These are phyloP conservation scores for Pelvicachromis taeniatus DNA, from an alignment of 2,113 vertebrate genomes.

Conservation along the genomic window DNA sequence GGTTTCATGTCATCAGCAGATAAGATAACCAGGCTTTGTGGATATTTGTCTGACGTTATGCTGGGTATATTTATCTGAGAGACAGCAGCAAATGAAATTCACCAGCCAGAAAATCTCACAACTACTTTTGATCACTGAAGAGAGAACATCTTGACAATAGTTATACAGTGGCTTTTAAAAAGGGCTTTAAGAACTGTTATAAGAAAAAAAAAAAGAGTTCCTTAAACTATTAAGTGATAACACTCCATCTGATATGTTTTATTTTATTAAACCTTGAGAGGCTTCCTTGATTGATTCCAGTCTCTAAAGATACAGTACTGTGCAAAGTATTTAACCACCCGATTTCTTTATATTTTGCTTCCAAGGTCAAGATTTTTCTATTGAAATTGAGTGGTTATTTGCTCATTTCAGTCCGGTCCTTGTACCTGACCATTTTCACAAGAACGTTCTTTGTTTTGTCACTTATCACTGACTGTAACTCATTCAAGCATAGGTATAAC, in stretches of 20 bases:
- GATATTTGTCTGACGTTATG: slow-evolving; percentile 20
- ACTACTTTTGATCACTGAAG: slow-evolving; percentile 6
- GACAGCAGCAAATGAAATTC: slow-evolving; percentile 33
- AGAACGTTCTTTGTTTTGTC: neutral
- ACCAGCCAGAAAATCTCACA: slow-evolving; percentile 23
- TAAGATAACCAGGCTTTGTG: slow-evolving; percentile 32
- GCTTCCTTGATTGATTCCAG: neutral
- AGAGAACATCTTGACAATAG: slow-evolving; percentile 9
- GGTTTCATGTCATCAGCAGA: slow-evolving; percentile 6
- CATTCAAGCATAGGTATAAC: neutral
- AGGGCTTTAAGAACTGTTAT: neutral
- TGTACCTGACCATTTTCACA: fast-evolving
- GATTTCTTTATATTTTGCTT: neutral
- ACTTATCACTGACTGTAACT: neutral
- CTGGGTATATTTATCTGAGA: neutral
- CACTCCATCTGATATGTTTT: neutral
- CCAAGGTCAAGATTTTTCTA: neutral
- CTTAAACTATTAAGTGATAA: neutral
- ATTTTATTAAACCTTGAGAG: neutral
- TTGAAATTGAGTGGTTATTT: neutral
- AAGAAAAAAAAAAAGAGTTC: neutral
- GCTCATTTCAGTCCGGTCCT: neutral
- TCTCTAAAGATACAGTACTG: neutral
- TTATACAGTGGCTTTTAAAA: slow-evolving; percentile 4
- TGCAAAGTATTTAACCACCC: neutral